Evolutionary conservation across 2,797 vertebrate genomes (phyloP).

Genomic region (Eleutherodactylus coqui): DNA sequence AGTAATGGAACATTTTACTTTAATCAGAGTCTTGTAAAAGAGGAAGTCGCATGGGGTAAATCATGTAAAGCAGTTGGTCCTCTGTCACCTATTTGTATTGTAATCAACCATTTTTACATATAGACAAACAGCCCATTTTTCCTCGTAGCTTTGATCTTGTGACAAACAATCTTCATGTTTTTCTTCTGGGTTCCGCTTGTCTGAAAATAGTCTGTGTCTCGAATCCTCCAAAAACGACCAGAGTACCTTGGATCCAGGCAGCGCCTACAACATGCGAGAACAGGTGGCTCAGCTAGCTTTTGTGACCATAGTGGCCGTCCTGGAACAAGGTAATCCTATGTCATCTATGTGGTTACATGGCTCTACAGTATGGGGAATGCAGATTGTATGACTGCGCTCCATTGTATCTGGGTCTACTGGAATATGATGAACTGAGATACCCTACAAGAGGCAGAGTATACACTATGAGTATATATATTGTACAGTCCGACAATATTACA

Average conservation of each 20-base stretch:
- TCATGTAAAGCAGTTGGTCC: neutral
- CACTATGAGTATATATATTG: neutral
- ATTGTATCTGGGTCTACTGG: neutral
- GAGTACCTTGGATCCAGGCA: neutral
- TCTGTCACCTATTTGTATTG: neutral
- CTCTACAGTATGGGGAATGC: neutral
- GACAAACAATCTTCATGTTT: neutral
- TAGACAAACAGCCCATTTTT: neutral
- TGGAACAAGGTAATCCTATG: constrained; percentile 85
- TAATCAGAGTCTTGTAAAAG: neutral
- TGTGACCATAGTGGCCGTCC: constrained; percentile 82
- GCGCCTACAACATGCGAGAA: constrained; percentile 72
- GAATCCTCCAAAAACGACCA: neutral
- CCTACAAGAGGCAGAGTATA: neutral
- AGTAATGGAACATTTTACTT: neutral
- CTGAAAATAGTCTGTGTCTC: neutral
- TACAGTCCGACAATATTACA: neutral
- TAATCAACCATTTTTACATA: neutral
- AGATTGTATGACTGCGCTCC: neutral
- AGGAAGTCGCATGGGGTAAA: neutral
- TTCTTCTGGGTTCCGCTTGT: neutral
- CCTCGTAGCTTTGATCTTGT: neutral
- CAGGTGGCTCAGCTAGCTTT: constrained; percentile 79
- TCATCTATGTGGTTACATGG: neutral
- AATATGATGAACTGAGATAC: neutral